Evolutionary conservation across 2,113 vertebrate species (phyloP).

Genomic region (Ursus arctos): DNA sequence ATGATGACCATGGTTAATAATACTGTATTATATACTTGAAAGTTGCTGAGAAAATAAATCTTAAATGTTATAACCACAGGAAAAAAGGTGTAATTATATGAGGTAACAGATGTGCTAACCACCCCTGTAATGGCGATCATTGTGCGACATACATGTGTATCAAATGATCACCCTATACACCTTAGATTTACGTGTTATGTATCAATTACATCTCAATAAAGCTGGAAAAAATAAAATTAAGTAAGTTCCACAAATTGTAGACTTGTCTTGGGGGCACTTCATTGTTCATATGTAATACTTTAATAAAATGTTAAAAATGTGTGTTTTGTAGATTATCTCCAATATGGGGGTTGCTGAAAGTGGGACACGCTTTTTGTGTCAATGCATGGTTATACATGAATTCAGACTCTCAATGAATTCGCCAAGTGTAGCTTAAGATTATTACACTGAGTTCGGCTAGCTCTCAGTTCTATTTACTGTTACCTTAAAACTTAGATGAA

Average conservation of each 20-base stretch:
- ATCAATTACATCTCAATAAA: neutral
- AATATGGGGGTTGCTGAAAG: neutral
- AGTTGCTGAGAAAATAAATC: neutral
- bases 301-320: neutral
- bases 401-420: constrained; percentile 14
- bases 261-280: neutral
- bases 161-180: neutral
- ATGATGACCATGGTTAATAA: neutral
- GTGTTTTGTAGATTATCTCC: neutral
- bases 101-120: neutral
- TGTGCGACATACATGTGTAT: neutral
- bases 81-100: neutral
- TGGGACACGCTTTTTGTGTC: neutral
- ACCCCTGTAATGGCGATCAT: neutral
- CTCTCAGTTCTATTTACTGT: neutral
- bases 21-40: neutral
- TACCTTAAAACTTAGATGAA: neutral
- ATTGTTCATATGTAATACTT: neutral
- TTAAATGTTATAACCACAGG: neutral
- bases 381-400: neutral
- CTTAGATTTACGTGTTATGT: neutral
- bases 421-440: neutral
- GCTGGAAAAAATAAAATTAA: neutral
- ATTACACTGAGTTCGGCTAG: neutral
- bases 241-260: neutral